Percentiles rank a stretch among this genome's conserved stretches.
Conservation (phyloP, 2,113 vertebrate genomes). For the Pangasianodon gigas region DNA sequence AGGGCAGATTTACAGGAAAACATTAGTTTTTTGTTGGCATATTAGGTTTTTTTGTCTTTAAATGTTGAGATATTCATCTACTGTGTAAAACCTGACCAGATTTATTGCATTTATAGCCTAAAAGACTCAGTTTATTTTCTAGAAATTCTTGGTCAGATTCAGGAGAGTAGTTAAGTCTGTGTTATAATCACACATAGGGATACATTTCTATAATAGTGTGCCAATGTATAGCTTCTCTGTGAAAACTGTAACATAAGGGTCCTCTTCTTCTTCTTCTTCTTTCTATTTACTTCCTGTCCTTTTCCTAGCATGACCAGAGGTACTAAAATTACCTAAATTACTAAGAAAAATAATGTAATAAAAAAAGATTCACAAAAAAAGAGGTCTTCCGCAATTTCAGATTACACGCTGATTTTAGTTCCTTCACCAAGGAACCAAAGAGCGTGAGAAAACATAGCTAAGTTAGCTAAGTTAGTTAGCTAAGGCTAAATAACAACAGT, state of each 20-base stretch:
- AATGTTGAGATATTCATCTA: not conserved
- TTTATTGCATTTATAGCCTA: not conserved
- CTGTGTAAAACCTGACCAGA: not conserved
- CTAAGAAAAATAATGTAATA: not conserved
- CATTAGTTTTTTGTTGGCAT: not conserved
- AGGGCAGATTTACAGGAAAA: constrained; percentile 32
- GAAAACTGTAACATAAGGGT: not conserved
- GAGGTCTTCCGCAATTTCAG: too few species aligned
- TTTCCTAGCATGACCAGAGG: too few species aligned
- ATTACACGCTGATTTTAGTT: not conserved
- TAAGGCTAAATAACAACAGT: too few species aligned
- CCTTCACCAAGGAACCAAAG: not conserved
- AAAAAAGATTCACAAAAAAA: too few species aligned
- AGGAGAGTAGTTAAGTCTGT: not conserved
- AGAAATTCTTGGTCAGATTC: not conserved
- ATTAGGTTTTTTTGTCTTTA: not conserved
- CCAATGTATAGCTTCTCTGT: not conserved
- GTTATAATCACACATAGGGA: not conserved
- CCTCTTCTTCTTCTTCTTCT: too few species aligned
- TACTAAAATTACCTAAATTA: too few species aligned
- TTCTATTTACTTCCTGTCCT: too few species aligned
- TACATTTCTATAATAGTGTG: not conserved
- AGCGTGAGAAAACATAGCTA: not conserved
- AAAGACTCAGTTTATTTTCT: not conserved
- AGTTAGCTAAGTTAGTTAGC: too few species aligned